These are phyloP conservation scores for Papilio xuthus DNA, from an alignment of 1,140 invertebrate species.

Conservation along the genomic window DNA sequence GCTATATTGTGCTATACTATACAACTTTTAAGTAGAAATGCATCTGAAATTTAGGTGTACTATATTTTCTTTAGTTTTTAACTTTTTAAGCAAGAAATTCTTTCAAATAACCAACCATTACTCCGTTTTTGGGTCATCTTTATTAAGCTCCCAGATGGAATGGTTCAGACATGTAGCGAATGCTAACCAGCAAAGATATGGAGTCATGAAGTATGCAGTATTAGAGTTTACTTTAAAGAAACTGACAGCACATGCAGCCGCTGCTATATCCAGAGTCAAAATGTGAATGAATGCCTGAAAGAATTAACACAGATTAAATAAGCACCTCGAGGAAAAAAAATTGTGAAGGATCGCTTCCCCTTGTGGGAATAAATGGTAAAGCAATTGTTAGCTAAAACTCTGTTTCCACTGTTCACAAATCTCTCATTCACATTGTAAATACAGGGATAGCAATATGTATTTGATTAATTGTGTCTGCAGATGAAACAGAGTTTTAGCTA, in stretches of 20 bases:
- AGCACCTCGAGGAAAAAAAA: too few species aligned
- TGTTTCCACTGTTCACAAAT: too few species aligned
- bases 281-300: conserved; percentile 87
- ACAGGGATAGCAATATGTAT: too few species aligned
- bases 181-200: conserved; percentile 89
- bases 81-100: background rate
- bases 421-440: too few species aligned
- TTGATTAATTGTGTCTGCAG: too few species aligned
- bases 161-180: conserved; percentile 87
- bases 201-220: conserved; percentile 87
- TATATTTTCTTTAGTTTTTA: background rate
- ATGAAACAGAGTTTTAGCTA: too few species aligned
- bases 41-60: too few species aligned
- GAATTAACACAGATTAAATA: conserved; percentile 6
- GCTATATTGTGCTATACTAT: background rate
- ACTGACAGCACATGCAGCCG: conserved; percentile 83
- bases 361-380: too few species aligned
- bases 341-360: too few species aligned
- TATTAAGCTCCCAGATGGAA: conserved; percentile 82
- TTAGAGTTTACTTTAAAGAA: conserved; percentile 86
- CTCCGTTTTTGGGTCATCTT: conserved; percentile 43
- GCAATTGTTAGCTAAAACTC: too few species aligned
- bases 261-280: conserved; percentile 83
- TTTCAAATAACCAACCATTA: background rate
- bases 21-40: background rate